Base-by-base conservation (phyloP, 2,797 vertebrate genomes). In the Cyclopterus lumpus region DNA sequence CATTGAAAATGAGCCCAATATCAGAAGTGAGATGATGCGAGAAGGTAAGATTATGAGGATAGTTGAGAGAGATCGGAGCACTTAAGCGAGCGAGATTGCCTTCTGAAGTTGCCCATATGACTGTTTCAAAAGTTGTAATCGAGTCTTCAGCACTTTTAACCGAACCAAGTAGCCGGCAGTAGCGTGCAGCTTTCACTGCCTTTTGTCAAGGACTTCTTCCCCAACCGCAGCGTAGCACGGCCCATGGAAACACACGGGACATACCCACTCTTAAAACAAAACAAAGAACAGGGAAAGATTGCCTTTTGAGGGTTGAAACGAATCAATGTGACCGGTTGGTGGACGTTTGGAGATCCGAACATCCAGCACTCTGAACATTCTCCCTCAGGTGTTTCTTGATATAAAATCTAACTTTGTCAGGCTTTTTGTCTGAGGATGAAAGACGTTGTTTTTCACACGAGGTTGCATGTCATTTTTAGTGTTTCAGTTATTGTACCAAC, bases 11-110 rank as follows among this genome's bases (percentile, higher is more conserved):
- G 38, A 61, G 40, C 34, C 34, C 53, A 34, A 34, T 36, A 46
- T 26, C 46, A 67, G 48, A 68, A 28, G 71, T 67, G 71, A 83
- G 71, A 75, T 69, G 65, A 67, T 67, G 57, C 3, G 16, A 69
- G 38, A 26, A 69, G 46, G 72, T 75, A 28, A 42, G 54, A 77
- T 58, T 49, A 44, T n/a, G 68, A 28, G 8, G 36, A 71, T 32
- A 30, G 48, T 11, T 18, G 26, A 70, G 36, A 53, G 57, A 48
- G 12, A 55, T 28, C 22, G 12, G 11, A 42, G 36, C 57, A 24
- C 34, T 75, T 75, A 57, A 55, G 48, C 0, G 2, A 40, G 22
- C 16, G 1, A 60, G 66, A 71, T 67, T 71, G 46, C 28, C 28
- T 51, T 68, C 26, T 20, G 36, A 1, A 46, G 34, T 38, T 9